Evolutionary conservation across 1,140 invertebrate species (phyloP).

Genomic region (Drosophila kohkoa): DNA sequence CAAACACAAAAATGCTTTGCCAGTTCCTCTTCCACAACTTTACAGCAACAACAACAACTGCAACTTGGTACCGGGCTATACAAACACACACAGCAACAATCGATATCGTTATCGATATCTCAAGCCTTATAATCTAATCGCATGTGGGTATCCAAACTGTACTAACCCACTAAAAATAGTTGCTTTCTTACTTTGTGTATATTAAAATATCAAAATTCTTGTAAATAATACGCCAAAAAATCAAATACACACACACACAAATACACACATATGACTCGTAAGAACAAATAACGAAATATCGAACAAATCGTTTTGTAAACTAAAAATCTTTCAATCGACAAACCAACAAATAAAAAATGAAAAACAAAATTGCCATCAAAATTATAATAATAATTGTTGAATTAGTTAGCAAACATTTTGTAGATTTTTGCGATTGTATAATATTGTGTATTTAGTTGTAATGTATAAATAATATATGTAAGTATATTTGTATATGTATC

Average conservation of each 20-base stretch:
- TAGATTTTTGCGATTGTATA: constrained; percentile 7
- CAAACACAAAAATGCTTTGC: constrained; percentile 1
- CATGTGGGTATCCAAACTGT: constrained; percentile 38
- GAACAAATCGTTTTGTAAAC: constrained; percentile 31
- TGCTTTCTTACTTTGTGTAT: constrained; percentile 12
- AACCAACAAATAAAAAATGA: neutral
- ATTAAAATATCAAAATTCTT: constrained; percentile 23
- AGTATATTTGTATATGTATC: constrained; percentile 36
- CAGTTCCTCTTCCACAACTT: neutral
- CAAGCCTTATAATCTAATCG: constrained; percentile 20
- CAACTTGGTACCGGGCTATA: neutral
- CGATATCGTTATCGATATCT: constrained; percentile 9
- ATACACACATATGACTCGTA: constrained; percentile 14
- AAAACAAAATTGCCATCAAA: constrained; percentile 40
- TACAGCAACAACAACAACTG: constrained; percentile 1
- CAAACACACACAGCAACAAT: neutral
- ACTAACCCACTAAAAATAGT: constrained; percentile 27
- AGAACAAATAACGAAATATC: constrained; percentile 11
- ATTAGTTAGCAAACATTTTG: constrained; percentile 12
- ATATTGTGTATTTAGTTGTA: constrained; percentile 30
- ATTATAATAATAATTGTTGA: constrained; percentile 11
- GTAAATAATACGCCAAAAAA: constrained; percentile 59
- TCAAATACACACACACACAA: constrained; percentile 29
- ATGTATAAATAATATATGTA: constrained; percentile 30
- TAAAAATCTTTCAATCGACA: constrained; percentile 41